A percentile compares a stretch with the other conserved stretches of the same genome.
Conservation (phyloP, 2,113 vertebrate species). For the Passer montanus region DNA sequence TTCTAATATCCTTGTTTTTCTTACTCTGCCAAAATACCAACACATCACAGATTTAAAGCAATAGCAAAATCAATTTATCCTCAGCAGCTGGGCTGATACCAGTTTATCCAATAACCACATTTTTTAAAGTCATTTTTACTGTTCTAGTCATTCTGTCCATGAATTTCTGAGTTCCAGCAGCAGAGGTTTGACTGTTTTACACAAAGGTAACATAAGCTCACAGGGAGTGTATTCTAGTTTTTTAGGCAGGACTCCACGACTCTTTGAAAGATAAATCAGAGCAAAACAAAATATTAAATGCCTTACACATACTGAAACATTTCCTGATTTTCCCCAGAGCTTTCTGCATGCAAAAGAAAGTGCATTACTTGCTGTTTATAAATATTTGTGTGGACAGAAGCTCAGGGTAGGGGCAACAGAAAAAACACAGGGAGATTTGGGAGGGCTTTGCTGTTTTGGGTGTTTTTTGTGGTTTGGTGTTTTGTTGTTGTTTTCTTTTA, state of each 20-base stretch:
- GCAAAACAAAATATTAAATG: neutral
- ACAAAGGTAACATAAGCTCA: conserved; percentile 13
- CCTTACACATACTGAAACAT: conserved; percentile 9
- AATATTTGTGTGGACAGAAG: conserved; percentile 17
- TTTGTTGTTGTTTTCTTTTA: neutral
- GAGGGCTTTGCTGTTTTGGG: neutral
- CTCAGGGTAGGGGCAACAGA: neutral
- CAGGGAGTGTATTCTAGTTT: neutral
- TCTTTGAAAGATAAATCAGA: conserved; percentile 39
- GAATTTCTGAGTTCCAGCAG: conserved; percentile 1
- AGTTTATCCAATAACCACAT: neutral
- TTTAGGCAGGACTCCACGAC: neutral
- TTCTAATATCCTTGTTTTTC: conserved; percentile 62
- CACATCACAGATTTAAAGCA: conserved; percentile 42
- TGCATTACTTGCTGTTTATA: conserved; percentile 19
- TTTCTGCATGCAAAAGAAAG: neutral
- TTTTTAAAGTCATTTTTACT: neutral
- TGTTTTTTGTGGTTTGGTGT: neutral
- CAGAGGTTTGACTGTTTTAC: neutral
- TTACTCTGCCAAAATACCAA: conserved; percentile 56
- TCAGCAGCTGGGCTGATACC: conserved; percentile 7
- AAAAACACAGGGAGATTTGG: neutral
- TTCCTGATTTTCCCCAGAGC: neutral
- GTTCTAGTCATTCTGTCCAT: neutral
- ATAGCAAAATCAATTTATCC: conserved; percentile 45